Conservation (phyloP, 2,113 vertebrate genomes). For the Thomomys bottae region DNA sequence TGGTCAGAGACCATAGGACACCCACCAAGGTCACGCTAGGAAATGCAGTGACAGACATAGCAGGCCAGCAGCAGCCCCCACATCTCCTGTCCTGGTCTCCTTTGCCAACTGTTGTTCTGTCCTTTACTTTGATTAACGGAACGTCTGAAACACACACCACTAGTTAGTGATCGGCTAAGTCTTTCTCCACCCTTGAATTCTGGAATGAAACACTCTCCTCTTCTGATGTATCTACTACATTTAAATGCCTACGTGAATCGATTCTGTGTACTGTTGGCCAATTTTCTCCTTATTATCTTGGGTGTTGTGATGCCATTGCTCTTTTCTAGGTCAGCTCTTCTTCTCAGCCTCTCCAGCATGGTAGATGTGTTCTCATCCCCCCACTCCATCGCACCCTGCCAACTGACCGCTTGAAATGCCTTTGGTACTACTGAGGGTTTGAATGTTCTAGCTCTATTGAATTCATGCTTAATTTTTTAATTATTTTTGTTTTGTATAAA, state of each 20-base stretch:
- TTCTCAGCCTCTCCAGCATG: not conserved
- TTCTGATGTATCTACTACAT: not conserved
- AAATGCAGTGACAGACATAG: accelerated
- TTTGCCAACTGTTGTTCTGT: accelerated
- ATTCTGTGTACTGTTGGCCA: not conserved
- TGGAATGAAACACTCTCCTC: not conserved
- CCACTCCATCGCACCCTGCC: too few relatives aligned
- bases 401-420: not conserved
- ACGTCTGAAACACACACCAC: not conserved
- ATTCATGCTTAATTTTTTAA: too few relatives aligned
- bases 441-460: too few relatives aligned
- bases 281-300: not conserved
- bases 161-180: accelerated
- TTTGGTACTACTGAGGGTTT: too few relatives aligned
- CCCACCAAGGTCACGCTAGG: too few relatives aligned
- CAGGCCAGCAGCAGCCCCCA: accelerated
- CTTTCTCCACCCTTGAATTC: accelerated
- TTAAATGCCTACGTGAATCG: not conserved
- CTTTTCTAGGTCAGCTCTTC: not conserved
- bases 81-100: accelerated
- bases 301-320: not conserved
- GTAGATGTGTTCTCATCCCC: not conserved
- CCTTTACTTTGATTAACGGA: not conserved
- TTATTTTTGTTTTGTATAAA: too few relatives aligned
- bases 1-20: not conserved